Evolutionary conservation across 2,797 vertebrate species (phyloP), one percentile per base, ranked within the genome.

Genomic region (Peromyscus nudipes): DNA sequence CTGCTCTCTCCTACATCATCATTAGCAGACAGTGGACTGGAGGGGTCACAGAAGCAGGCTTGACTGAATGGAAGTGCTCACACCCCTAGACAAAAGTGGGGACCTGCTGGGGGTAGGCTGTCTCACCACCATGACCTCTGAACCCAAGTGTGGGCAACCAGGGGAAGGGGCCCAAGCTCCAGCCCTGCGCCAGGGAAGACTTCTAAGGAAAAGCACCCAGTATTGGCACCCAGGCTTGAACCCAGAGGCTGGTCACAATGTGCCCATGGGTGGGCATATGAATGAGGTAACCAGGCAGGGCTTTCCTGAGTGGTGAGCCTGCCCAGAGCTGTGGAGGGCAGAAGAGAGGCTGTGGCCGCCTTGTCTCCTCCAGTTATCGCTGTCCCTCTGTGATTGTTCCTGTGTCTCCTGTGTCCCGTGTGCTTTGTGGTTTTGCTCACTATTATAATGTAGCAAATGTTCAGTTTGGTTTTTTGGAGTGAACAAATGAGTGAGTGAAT

Each of bases 1-100:
- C 55, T 27, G 55, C n/a, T n/a, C 60, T 19, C 65, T 9, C 77
- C 77, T 94, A 37, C 67, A 84, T 95, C 93, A 92, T 64, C 93
- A 92, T 96, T 96, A 96, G 94, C 92, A 46, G 43, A 57, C 55
- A 17, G 55, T 27, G 40, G 81, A 13, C 57, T 3, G 27, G 14
- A 57, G 69, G 69, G 73, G 85, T 40, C 65, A 69, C 21, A 13
- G 71, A 23, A 37, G 43, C 11, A 6, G 57, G 14, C 27, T 10
- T 0, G 52, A 23, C 10, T 12, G 25, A n/a, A n/a, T 10, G 52
- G 77, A 55, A 60, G 83, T 1, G 64, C 67, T 75, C n/a, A 9
- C 0, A 6, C 37, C 43, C 75, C 85, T 7, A 13, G 46, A 67
- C 46, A 4, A 55, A 23, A 57, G 34, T 25, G 73, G 25, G 62